phyloP scores from a whole-genome alignment of 2,113 vertebrate species.

The Gasterosteus aculeatus region DNA sequence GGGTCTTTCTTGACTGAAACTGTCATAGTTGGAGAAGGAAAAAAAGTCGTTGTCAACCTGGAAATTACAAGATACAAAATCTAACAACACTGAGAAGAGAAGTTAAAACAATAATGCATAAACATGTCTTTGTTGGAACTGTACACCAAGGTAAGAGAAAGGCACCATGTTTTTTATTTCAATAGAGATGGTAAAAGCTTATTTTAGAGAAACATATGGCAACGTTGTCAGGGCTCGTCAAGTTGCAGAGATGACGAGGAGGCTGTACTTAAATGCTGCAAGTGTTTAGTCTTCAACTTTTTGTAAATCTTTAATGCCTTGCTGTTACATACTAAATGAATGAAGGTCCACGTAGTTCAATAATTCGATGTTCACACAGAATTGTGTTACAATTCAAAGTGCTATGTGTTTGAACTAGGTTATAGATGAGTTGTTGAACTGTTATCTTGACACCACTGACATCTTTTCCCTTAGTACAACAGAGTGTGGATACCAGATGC shows the following conservation, averaged over 20 bases:
- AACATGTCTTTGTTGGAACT: constrained; percentile 89
- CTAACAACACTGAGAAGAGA: constrained; percentile 3
- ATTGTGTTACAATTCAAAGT: neutral
- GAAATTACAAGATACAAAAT: constrained; percentile 23
- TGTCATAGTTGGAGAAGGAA: neutral
- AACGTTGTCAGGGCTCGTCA: constrained; percentile 32
- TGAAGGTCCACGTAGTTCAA: neutral
- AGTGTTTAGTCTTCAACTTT: neutral
- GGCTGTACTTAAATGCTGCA: neutral
- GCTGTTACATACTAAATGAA: neutral
- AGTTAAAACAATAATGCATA: constrained; percentile 36
- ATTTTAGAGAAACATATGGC: constrained; percentile 63
- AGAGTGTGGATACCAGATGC: constrained; percentile 95
- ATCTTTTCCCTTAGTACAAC: constrained; percentile 85
- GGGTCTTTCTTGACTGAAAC: neutral
- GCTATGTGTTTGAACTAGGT: neutral
- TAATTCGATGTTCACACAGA: neutral
- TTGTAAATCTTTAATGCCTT: neutral
- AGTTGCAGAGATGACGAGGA: constrained; percentile 4
- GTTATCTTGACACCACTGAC: neutral
- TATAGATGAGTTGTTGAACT: neutral
- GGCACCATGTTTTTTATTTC: neutral
- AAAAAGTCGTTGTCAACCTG: constrained; percentile 38
- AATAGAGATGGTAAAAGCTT: rapidly evolving
- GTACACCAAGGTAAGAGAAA: constrained; percentile 88